Evolutionary conservation across 2,113 vertebrate species (phyloP), one percentile per base, ranked within the genome.

Genomic region (Chauna torquata): DNA sequence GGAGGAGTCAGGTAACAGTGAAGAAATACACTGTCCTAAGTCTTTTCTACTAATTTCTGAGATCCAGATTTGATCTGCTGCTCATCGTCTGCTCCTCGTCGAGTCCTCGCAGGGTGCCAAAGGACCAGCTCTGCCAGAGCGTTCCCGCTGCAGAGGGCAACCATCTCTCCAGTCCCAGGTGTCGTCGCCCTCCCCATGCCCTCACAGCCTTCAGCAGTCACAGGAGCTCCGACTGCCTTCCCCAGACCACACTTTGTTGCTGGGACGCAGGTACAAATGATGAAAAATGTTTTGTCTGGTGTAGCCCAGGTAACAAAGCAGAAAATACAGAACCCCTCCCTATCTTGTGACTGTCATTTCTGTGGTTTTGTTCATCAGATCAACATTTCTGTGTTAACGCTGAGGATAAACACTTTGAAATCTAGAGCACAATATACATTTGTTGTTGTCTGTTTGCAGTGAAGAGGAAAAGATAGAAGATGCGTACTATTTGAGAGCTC

Each of bases 41-140:
- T 68, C 19, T 45, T 84, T 28, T 68, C 23, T 42, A 24, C 36
- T 81, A 72, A 19, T 59, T 92, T 86, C 38, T 89, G 32, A 36
- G 45, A 27, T 61, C 40, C 20, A 49, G 16, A 55, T 81, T 58
- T 58, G 47, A 83, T 27, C 58, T 1, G 0, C 15, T 75, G 87
- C 22, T 84, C 2, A 0, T 5, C 24, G n/a, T 40, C 27, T 44
- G 15, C 12, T 57, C 47, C 47, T 24, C 1, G 0, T n/a, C 9
- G 8, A 88, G 55, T 28, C 42, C 28, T 90, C 1, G 2, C 15
- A 47, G 27, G 25, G 13, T 75, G 55, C 52, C 2, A 2, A 42
- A 59, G 52, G 45, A 59, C 50, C 27, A 22, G 18, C 45, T 65
- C 19, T 47, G 49, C 23, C 42, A n/a, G n/a, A n/a, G n/a, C 54